Evolutionary conservation across 2,797 vertebrate genomes (phyloP), one percentile per base, ranked within the genome.

Genomic region (Orientallactaga sibirica): DNA sequence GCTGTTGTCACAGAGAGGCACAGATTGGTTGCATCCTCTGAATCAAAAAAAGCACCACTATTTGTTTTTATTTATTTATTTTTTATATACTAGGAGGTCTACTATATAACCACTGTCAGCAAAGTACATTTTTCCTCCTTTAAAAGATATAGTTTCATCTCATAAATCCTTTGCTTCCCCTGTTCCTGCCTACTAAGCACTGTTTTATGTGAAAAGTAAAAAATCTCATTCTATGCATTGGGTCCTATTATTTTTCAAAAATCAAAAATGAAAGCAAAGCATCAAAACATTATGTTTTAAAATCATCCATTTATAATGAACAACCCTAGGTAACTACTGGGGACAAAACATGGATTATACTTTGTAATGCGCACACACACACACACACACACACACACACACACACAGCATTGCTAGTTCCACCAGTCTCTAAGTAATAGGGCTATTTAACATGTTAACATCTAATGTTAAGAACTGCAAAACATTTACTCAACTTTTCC

Each of bases 1-100:
- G 96, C 96, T 98, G 97, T 96, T 97, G 95, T 96, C 93, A 96
- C 96, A 93, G 64, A 96, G 92, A 97, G 94, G 84, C 92, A 92
- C 96, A 96, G 95, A 97, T 97, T 97, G 96, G 96, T 88, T 88
- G 87, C 86, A 94, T 96, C 92, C 94, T 96, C 83, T 29, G 18
- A 90, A 97, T 97, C 94, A 96, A 93, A 97, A 97, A 96, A 93
- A 96, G 83, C 78, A 86, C 79, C 90, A 95, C 68, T 64, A 92
- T 84, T 64, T 93, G 48, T 48, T 96, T 96, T 78, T 91, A 95
- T 92, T 58, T 48, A 96, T 96, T 78, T 91, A 95, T 92, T 58
- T 79, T 58, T 29, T 33, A 73, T 90, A 96, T 95, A 96, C 95
- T 96, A 96, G 95, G 97, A 97, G 75, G 94, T 43, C 88, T 95